Conservation (phyloP, 2,888 invertebrate species). For the Tetanocera ferruginea region DNA sequence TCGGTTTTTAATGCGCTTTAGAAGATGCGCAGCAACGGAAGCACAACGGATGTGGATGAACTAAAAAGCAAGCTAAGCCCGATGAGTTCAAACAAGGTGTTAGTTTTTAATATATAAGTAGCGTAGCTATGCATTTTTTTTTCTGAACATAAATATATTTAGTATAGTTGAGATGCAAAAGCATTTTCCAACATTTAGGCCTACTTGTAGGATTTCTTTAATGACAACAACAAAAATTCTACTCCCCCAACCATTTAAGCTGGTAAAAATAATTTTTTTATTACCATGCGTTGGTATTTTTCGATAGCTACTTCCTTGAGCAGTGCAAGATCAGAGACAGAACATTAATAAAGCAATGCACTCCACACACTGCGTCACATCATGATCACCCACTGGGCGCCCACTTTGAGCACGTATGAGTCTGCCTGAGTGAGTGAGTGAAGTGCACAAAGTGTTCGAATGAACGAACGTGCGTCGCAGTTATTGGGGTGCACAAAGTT, state of each 20-base stretch:
- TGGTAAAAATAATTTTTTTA: slow-evolving; percentile 17
- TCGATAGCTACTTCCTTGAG: background rate
- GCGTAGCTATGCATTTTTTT: too few relatives aligned
- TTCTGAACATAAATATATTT: background rate
- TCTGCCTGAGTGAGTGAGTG: background rate
- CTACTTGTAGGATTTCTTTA: slow-evolving; percentile 30
- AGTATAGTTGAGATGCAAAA: background rate
- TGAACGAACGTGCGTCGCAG: background rate
- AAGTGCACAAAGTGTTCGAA: slow-evolving; percentile 9
- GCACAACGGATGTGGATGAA: background rate
- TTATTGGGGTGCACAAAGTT: background rate
- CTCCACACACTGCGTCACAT: background rate
- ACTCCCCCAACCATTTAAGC: background rate
- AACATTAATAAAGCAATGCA: background rate
- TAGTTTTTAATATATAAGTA: background rate
- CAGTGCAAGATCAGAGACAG: background rate
- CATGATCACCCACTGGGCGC: background rate
- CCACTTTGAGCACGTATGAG: background rate
- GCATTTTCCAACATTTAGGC: background rate
- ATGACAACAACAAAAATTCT: slow-evolving; percentile 5
- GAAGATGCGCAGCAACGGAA: background rate
- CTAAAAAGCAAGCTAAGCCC: background rate
- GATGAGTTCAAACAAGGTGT: background rate
- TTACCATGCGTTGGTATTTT: background rate
- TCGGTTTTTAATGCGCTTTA: background rate